Evolutionary conservation across 2,888 invertebrate species (phyloP), one percentile per base, ranked within the genome.

Genomic region (Eueremaeus valkanovi): DNA sequence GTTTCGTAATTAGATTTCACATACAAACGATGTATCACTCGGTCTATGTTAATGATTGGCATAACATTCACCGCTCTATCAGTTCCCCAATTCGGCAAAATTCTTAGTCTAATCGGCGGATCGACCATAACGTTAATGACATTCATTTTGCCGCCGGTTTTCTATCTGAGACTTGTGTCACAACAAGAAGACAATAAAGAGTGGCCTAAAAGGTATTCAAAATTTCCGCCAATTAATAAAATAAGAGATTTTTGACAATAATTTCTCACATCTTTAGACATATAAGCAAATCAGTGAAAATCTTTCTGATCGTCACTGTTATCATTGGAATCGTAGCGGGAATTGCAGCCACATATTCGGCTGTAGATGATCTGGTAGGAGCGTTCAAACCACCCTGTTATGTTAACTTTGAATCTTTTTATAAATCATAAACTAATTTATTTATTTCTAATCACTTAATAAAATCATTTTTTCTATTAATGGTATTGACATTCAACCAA

Each of bases 41-140:
- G 94, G 73, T 90, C 92, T 1, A 82, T 87, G 0, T 84, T 93
- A 16, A 87, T 92, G 9, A 85, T 88, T 0, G 78, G 90, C 2
- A 90, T 90, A 0, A 88, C 93, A 13, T 86, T 91, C 29, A 85
- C 93, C 3, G 92, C 91, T 0, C 92, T 93, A 83, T 87, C 90
- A 0, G 89, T 94, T 0, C 93, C 94, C 0, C 87, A 90, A 79
- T 93, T 94, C 82, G 93, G 93, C 81, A 85, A 92, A 21, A 90
- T 94, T 18, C 91, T 94, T 89, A 89, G 92, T 1, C 85, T 94
- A 0, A 88, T 94, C 21, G 94, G 94, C 0, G 93, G 92, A 5
- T 90, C 91, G 0, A 86, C 94, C 6, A 91, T 90, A 0, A 92
- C 92, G 0, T 91, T 93, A 0, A 84, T 94, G 16, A 90, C 93